Conservation (phyloP, 2,113 vertebrate species). For the Halichoeres trimaculatus region DNA sequence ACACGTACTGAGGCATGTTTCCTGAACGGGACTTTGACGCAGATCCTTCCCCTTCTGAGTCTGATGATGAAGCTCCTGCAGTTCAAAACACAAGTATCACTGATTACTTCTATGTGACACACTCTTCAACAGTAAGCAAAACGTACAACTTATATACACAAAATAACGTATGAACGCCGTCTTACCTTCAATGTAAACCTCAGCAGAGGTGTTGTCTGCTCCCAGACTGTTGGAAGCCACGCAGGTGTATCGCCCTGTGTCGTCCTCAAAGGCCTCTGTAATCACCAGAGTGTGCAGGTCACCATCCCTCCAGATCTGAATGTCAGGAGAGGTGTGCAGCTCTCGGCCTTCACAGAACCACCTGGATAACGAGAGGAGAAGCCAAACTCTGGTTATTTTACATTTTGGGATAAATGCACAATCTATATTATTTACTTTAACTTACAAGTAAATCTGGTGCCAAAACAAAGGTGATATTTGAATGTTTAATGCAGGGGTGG, state of each 20-base stretch:
- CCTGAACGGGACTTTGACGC: constrained; percentile 86
- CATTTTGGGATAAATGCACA: too few relatives aligned
- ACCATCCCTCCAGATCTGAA: constrained; percentile 90
- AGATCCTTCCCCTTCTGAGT: constrained; percentile 92
- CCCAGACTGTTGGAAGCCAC: constrained; percentile 93
- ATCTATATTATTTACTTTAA: too few relatives aligned
- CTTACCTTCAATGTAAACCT: constrained; percentile 98
- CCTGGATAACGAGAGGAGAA: constrained; percentile 76
- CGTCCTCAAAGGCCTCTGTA: constrained; percentile 97
- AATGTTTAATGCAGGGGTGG: too few relatives aligned
- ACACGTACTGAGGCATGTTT: constrained; percentile 96
- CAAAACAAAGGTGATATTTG: too few relatives aligned
- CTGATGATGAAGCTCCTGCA: constrained; percentile 93
- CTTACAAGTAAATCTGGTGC: too few relatives aligned
- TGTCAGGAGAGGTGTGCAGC: constrained; percentile 91
- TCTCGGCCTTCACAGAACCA: constrained; percentile 99
- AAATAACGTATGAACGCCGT: too few relatives aligned
- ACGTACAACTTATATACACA: too few relatives aligned
- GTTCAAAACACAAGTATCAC: neutral
- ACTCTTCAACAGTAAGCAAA: neutral
- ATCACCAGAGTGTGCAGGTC: constrained; percentile 92
- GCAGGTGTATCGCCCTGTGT: constrained; percentile 97
- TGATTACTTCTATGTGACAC: neutral
- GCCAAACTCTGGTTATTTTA: neutral
- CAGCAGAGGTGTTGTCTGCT: constrained; percentile 94